Conservation (phyloP, 2,797 vertebrate genomes). For the Hydrophis major region DNA sequence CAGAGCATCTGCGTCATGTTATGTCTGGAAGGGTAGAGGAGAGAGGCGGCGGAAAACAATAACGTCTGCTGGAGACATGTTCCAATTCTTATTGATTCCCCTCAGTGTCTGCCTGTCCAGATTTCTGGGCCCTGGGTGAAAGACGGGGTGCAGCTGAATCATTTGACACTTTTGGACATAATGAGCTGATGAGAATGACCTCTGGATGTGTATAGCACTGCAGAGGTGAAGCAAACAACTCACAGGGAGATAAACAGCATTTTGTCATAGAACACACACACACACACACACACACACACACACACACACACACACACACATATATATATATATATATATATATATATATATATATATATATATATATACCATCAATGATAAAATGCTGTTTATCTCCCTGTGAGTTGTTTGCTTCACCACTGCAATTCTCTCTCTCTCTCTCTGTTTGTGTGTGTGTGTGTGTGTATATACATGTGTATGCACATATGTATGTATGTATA, state of each 20-base stretch:
- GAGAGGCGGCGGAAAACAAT: conserved; percentile 24
- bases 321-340: too few relatives aligned
- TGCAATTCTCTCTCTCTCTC: background rate
- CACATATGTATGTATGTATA: too few relatives aligned
- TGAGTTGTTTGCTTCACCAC: background rate
- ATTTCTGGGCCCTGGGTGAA: background rate
- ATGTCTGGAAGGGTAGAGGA: conserved; percentile 38
- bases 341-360: too few relatives aligned
- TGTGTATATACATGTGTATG: too few relatives aligned
- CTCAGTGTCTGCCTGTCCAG: background rate
- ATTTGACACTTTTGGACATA: background rate
- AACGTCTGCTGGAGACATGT: background rate
- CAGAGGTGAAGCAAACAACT: background rate
- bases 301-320: background rate
- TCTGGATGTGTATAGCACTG: background rate
- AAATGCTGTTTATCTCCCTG: background rate
- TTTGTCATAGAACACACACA: background rate
- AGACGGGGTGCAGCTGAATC: background rate
- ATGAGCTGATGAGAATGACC: background rate
- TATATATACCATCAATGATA: background rate
- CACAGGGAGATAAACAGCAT: background rate
- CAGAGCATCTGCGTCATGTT: conserved; percentile 55
- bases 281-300: background rate
- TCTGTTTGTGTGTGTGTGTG: too few relatives aligned
- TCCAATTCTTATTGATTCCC: background rate